Evolutionary conservation across 2,113 vertebrate genomes (phyloP).

Genomic region (Narcine bancroftii): DNA sequence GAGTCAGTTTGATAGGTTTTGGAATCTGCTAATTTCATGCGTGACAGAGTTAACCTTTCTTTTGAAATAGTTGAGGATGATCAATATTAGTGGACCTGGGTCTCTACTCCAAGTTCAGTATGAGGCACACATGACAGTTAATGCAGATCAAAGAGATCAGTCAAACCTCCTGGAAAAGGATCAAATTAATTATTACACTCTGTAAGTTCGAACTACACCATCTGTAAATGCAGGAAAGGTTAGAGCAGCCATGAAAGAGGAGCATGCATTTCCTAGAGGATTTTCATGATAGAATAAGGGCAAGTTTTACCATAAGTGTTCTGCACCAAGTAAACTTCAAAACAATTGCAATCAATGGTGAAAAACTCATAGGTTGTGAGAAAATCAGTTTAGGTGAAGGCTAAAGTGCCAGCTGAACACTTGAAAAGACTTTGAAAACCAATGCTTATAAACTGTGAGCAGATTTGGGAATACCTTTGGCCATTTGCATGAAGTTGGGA

Average conservation of each 20-base stretch:
- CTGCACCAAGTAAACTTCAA: neutral
- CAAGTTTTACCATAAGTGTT: neutral
- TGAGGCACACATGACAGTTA: neutral
- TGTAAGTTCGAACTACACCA: neutral
- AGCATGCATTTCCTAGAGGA: neutral
- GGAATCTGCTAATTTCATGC: constrained; percentile 19
- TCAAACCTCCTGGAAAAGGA: neutral
- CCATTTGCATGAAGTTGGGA: neutral
- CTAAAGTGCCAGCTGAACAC: too few relatives aligned
- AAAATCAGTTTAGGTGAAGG: neutral
- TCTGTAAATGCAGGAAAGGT: constrained; percentile 8
- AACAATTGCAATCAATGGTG: neutral
- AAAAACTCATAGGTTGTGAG: neutral
- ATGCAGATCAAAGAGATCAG: neutral
- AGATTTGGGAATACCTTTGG: neutral
- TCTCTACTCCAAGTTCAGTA: neutral
- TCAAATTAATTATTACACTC: constrained; percentile 26
- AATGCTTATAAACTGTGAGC: too few relatives aligned
- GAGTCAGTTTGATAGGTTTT: neutral
- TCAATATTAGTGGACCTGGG: neutral
- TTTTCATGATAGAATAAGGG: neutral
- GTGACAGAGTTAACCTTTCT: neutral
- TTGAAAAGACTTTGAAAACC: too few relatives aligned
- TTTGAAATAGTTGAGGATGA: neutral
- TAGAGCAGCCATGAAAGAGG: neutral